Evolutionary conservation across 1,140 invertebrate genomes (phyloP).

Genomic region (Dreissena rostriformis): DNA sequence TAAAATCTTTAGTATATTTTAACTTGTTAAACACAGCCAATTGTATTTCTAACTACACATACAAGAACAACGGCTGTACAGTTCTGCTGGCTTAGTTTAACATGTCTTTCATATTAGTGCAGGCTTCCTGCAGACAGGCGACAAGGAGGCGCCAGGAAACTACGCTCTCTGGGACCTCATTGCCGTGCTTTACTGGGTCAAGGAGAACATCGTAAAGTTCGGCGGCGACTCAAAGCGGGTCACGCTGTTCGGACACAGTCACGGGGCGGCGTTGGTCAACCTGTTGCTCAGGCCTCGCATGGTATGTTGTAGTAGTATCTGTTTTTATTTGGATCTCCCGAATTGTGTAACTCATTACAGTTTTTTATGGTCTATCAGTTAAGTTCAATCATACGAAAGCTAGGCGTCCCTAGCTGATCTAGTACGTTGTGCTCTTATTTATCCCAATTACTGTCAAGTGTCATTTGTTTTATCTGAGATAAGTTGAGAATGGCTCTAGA

Average conservation of each 20-base stretch:
- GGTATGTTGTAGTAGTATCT: background rate
- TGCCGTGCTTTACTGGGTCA: conserved; percentile 86
- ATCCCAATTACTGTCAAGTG: no score
- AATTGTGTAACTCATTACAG: no score
- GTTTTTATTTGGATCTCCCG: background rate
- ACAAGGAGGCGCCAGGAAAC: conserved; percentile 91
- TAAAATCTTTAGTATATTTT: no score
- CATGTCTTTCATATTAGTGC: conserved; percentile 21
- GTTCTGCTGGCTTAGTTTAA: no score
- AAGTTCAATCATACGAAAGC: no score
- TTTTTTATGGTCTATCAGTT: background rate
- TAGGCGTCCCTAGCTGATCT: no score
- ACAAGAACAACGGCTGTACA: no score
- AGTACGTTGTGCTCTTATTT: no score
- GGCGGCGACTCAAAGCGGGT: conserved; percentile 95
- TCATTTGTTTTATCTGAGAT: no score
- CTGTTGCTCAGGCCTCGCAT: conserved; percentile 51
- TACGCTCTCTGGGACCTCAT: conserved; percentile 99
- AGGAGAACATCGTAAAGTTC: conserved; percentile 96
- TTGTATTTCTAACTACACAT: no score
- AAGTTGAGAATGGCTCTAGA: no score
- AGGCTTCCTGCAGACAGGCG: conserved; percentile 83
- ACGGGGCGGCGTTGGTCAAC: conserved; percentile 97
- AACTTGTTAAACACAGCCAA: no score
- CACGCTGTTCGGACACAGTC: conserved; percentile 96